A percentile compares a stretch with the other conserved stretches of the same genome.
Conservation (phyloP, 2,113 vertebrate species). For the Nothoprocta pentlandii region DNA sequence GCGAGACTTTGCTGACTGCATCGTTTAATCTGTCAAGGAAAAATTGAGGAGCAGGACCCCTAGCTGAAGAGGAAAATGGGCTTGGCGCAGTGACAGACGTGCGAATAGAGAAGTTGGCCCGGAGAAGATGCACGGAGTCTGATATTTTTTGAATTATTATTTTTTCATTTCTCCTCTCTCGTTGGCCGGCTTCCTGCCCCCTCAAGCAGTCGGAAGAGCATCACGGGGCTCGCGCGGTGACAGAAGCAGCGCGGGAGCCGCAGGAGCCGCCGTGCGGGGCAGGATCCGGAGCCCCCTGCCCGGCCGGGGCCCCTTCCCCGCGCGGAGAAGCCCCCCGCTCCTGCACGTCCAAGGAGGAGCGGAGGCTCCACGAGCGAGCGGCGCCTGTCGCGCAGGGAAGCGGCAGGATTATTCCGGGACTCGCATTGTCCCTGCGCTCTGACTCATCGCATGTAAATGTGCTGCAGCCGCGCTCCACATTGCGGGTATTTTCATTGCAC, state of each 20-base stretch:
- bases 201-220: constrained; percentile 74
- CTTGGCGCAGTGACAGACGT: constrained; percentile 75
- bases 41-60: constrained; percentile 52
- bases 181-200: background rate
- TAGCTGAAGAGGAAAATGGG: constrained; percentile 66
- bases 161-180: background rate
- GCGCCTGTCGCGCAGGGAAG: constrained; percentile 29
- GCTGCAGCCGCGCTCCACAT: constrained; percentile 75
- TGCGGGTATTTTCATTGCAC: constrained; percentile 71
- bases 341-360: constrained; percentile 52
- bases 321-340: constrained; percentile 68
- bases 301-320: too few relatives aligned
- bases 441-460: constrained; percentile 82
- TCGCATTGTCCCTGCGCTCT: constrained; percentile 78
- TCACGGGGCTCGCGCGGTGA: constrained; percentile 77
- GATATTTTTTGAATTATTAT: background rate
- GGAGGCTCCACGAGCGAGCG: constrained; percentile 35
- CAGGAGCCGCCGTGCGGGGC: too few relatives aligned
- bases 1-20: constrained; percentile 36
- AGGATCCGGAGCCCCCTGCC: too few relatives aligned
- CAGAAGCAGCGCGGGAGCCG: constrained; percentile 48
- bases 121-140: constrained; percentile 72
- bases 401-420: constrained; percentile 68
- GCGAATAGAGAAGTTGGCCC: constrained; percentile 80
- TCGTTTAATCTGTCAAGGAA: constrained; percentile 14